These are phyloP conservation scores for Chloroclystis v-ata DNA, from an alignment of 2,888 invertebrate genomes.

Conservation along the genomic window DNA sequence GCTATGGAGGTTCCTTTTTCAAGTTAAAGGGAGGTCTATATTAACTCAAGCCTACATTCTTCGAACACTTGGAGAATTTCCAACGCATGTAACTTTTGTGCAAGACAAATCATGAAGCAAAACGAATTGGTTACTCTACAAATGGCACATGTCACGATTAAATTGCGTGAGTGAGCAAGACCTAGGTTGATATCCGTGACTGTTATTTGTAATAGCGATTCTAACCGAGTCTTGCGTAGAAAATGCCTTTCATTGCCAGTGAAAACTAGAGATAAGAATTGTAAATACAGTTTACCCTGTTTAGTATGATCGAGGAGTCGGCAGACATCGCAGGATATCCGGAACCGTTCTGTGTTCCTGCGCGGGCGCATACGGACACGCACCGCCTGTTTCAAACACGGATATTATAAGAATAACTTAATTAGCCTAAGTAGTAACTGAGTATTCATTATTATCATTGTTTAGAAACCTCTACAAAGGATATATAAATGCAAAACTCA, in stretches of 20 bases:
- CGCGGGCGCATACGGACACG: constrained; percentile 35
- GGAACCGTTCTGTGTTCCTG: constrained; percentile 42
- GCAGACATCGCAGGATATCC: constrained; percentile 61
- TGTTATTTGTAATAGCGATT: constrained; percentile 10
- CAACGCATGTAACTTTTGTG: not conserved
- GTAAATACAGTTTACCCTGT: constrained; percentile 33
- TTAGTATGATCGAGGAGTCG: constrained; percentile 52
- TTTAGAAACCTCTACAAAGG: not conserved
- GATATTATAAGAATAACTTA: constrained; percentile 29
- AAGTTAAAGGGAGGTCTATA: no score
- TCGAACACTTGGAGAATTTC: not conserved
- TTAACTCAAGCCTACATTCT: no score
- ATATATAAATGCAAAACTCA: no score
- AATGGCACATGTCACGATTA: no score
- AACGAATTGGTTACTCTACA: no score
- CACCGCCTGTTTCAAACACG: constrained; percentile 30
- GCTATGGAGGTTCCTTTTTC: no score
- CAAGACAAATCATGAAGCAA: not conserved
- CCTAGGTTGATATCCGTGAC: not conserved
- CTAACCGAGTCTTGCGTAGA: constrained; percentile 27
- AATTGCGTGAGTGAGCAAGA: not conserved
- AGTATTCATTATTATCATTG: constrained; percentile 4
- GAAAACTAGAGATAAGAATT: constrained; percentile 33
- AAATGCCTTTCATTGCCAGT: constrained; percentile 36
- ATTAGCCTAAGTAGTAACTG: not conserved